Percentiles rank a stretch among this genome's conserved stretches.
Conservation (phyloP, 2,113 vertebrate species). For the Ia io region DNA sequence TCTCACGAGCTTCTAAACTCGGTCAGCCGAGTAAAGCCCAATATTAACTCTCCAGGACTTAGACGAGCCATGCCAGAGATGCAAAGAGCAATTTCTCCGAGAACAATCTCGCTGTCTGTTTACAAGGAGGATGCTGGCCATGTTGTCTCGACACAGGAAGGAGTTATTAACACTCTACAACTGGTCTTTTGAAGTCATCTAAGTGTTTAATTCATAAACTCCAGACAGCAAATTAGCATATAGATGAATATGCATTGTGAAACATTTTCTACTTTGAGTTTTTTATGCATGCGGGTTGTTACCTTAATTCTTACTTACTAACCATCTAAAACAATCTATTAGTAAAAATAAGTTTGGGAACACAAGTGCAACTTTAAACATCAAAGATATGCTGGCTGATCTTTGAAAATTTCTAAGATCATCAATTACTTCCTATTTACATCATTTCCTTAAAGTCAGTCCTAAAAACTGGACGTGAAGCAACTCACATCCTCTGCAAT, state of each 20-base stretch:
- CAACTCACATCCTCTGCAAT: not conserved
- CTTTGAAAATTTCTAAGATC: conserved; percentile 35
- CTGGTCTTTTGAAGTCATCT: not conserved
- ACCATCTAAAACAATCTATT: not conserved
- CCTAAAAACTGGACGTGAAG: conserved; percentile 12
- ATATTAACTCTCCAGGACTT: not conserved
- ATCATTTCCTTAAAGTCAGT: conserved; percentile 42
- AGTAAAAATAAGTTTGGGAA: conserved; percentile 42
- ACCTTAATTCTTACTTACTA: not conserved
- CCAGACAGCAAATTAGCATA: not conserved
- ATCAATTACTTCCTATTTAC: conserved; percentile 12
- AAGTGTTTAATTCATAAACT: conserved; percentile 15
- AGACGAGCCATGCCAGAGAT: not conserved
- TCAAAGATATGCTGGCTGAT: not conserved
- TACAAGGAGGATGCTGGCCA: not conserved
- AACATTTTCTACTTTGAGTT: not conserved
- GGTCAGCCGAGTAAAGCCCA: not conserved
- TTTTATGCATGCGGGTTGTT: not conserved
- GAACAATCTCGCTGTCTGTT: not conserved
- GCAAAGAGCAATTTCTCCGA: not conserved
- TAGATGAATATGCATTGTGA: not conserved
- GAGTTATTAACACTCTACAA: not conserved
- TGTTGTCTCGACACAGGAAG: not conserved
- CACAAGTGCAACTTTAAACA: conserved; percentile 37
- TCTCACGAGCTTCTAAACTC: conserved; percentile 20